Base-by-base conservation (phyloP, 2,888 invertebrate species). In the Drosophila falleni region DNA sequence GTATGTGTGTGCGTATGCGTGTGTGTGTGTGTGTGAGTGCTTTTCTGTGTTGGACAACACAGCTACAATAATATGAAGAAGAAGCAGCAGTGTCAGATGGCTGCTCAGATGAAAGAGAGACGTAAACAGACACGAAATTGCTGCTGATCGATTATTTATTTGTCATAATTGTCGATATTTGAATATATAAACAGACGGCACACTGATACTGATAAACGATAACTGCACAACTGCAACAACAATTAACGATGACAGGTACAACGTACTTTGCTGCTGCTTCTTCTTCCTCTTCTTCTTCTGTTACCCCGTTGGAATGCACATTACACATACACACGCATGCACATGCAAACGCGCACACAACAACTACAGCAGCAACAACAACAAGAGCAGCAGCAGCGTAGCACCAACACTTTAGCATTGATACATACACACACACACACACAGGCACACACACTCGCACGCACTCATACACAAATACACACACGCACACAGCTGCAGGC, bases 301-400 rank as follows among this genome's bases (percentile, higher is more conserved):
- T 87, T 85, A 85, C 80, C 86, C 89, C 88, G 88, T 85, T 89
- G 80, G 88, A 89, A 88, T 89, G 89, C 83, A 88, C 73, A 87
- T 84, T 82, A 78, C 78, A 79, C 65, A 69, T 46, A 72, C 53
- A 63, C 31, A 55, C 26, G 49, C 44, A 61, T 64, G 65, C 51
- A 51, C 60, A 60, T 23, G 50, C 46, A 67, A 37, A 61, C 33
- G 50, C 33, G 46, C 46, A 60, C 50, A 60, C 31, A 62, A 23
- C 23, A 23, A 23, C 50, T 63, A 3, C 13, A 39, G 1, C 29
- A 29, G 5, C 29, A 29, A 29, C 58, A 50, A 65, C 46, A 54
- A 62, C 51, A 23, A 55, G 56, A 67, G 68, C 56, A 81, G 62
- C 71, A 80, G 67, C 73, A 66, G 46, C 63, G 46, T 55, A 66